Evolutionary conservation across 30 jellyfish, hydroid and myxozoan genomes (phyloP).

Genomic region (Cassiopea xamachana): DNA sequence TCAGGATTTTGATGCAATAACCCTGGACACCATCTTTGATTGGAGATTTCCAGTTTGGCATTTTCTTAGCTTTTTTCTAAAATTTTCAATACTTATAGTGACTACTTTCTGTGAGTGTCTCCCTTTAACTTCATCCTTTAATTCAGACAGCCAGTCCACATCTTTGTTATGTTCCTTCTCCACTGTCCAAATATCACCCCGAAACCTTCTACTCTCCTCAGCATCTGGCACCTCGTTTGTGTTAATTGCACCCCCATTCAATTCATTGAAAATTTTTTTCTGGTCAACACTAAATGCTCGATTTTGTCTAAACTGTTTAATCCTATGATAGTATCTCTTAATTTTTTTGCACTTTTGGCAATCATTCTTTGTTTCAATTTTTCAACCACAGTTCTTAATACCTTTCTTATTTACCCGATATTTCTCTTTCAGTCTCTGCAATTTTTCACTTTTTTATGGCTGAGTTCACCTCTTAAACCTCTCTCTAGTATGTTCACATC

Average conservation of each 20-base stretch:
- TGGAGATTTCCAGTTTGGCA: not conserved
- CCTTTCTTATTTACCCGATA: too few species aligned
- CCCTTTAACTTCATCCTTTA: constrained; percentile 40
- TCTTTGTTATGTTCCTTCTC: constrained; percentile 25
- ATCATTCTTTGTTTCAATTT: constrained; percentile 23
- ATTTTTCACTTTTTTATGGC: too few species aligned
- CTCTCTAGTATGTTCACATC: too few species aligned
- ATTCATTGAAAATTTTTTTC: not conserved
- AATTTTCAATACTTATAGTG: constrained; percentile 45
- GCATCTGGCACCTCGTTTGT: constrained; percentile 67
- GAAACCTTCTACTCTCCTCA: constrained; percentile 51
- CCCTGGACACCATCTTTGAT: too few species aligned
- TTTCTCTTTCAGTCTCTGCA: too few species aligned
- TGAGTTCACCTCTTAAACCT: too few species aligned
- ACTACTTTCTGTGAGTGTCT: constrained; percentile 60
- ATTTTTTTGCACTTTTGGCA: too few species aligned
- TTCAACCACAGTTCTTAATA: not conserved
- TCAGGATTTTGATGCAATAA: too few species aligned
- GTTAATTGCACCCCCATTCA: constrained; percentile 29
- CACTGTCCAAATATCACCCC: not conserved
- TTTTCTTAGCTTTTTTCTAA: not conserved
- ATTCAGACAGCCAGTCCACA: constrained; percentile 56
- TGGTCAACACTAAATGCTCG: too few species aligned
- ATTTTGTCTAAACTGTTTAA: too few species aligned
- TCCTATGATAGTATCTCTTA: too few species aligned